Base-by-base conservation (phyloP, 2,797 vertebrate genomes). In the Pantherophis alleghaniensis region DNA sequence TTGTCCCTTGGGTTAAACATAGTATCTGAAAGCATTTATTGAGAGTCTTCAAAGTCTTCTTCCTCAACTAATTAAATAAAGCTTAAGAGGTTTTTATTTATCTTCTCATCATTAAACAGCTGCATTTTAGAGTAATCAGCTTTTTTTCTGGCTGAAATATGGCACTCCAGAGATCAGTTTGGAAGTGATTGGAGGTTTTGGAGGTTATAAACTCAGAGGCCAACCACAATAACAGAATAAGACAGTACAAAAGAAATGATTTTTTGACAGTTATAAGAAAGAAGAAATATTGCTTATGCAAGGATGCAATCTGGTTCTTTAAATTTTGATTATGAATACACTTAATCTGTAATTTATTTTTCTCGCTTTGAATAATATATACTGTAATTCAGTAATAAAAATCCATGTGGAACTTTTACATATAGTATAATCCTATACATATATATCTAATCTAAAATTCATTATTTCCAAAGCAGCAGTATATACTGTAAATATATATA, bases 121-220 rank as follows among this genome's bases (percentile, higher is more conserved):
- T 66, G 74, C 47, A 86, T 92, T 92, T 92, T 87, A 56, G 47
- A 37, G 57, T 56, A 90, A 86, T 90, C 74, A 55, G 51, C 57
- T 86, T 56, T 90, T 55, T 83, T 86, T 66, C 59, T 63, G 88
- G 47, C 59, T 37, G 57, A 92, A 90, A 90, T 86, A 87, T 37
- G 42, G 88, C 57, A 86, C 74, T 86, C 47, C 26, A 56, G 88
- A 92, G 88, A 92, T 90, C 92, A 86, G 51, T 86, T 56, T 56
- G 18, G 69, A 83, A 47, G 16, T 63, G 56, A 86, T 66, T 86
- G 24, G 89, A 88, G 59, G 79, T 86, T 90, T 66, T 86, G 51
- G 79, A 88, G 74, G 79, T 90, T 90, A 53, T 63, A 90, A 63
- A 37, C 16, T 42, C 32, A 42, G 66, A 83, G n/a, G 53, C 59